Evolutionary conservation across 1,140 invertebrate species (phyloP), one percentile per base, ranked within the genome.

Genomic region (Euwallacea similis): DNA sequence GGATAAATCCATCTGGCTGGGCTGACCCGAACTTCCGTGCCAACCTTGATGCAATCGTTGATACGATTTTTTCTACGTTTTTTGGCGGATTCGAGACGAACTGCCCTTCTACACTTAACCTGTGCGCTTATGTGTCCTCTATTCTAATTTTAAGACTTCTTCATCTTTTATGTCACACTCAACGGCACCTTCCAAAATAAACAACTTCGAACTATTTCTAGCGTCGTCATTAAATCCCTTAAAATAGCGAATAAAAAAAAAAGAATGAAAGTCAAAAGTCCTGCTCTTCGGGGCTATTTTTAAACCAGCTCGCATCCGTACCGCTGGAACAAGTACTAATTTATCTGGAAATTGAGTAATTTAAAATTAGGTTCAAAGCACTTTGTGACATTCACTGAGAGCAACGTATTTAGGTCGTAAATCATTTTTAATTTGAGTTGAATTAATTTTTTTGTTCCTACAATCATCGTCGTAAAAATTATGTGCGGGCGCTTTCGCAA

Each of bases 311-410:
- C 46, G 46, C 0, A 50, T 33, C 21, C 21, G 21, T 33, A 33
- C 21, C 21, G 21, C 21, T 33, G 46, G 46, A 50, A 50, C 46
- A 50, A 50, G 46, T 50, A 50, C 46, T 13, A 50, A 50, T 50
- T 50, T 50, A 50, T 56, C 54, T 56, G 54, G 54, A 56, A 56
- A 56, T n/a, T 56, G 54, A 56, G 54, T 56, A 56, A 56, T 15
- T 56, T 56, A 56, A 56, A 56, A 56, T 15, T 21, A 56, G 54
- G 54, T 56, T 56, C 54, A 56, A 56, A 56, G 54, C 54, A 16
- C 54, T 56, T 16, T n/a, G 8, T 56, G 54, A 56, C 10, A 56
- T 56, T 56, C 10, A 16, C 54, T 15, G 54, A 56, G 54, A 9
- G 54, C 54, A 56, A 56, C 16, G 54, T 16, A 56, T 56, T 56